A percentile compares a stretch with the other conserved stretches of the same genome.
phyloP scores from a whole-genome alignment of 2,113 vertebrate species.

The Promerops cafer region DNA sequence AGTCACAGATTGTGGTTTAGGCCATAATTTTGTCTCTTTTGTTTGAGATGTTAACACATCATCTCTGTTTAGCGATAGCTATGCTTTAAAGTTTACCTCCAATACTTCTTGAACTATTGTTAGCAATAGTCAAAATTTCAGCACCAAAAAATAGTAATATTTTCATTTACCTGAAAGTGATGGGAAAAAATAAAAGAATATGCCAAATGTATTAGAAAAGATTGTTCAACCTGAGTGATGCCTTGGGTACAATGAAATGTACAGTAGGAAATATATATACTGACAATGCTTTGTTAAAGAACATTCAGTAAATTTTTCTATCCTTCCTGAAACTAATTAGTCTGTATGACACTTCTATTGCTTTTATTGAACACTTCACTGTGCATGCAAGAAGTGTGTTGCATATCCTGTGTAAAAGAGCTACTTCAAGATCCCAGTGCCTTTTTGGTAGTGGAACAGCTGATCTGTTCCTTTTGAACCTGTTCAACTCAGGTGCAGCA shows the following conservation, averaged over 20 bases:
- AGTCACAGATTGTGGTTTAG: neutral
- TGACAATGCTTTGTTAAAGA: neutral
- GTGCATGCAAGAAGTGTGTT: neutral
- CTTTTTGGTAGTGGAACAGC: neutral
- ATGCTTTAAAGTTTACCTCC: neutral
- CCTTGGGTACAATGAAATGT: neutral
- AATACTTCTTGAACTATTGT: neutral
- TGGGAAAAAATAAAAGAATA: neutral
- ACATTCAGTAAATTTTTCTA: neutral
- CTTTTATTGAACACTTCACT: neutral
- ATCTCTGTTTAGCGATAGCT: neutral
- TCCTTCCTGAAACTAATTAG: neutral
- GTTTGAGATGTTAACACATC: neutral
- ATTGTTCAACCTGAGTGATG: neutral
- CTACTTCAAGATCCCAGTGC: neutral
- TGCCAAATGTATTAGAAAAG: neutral
- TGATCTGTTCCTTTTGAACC: neutral
- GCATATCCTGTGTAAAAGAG: neutral
- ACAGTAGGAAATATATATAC: neutral
- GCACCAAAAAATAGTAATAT: neutral
- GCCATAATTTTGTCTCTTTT: neutral
- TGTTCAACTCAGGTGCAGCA: neutral
- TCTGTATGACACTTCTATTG: neutral
- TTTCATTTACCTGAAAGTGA: neutral
- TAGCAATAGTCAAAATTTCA: neutral